These are phyloP conservation scores for Varecia variegata DNA, from an alignment of 2,797 vertebrate genomes.

Conservation along the genomic window DNA sequence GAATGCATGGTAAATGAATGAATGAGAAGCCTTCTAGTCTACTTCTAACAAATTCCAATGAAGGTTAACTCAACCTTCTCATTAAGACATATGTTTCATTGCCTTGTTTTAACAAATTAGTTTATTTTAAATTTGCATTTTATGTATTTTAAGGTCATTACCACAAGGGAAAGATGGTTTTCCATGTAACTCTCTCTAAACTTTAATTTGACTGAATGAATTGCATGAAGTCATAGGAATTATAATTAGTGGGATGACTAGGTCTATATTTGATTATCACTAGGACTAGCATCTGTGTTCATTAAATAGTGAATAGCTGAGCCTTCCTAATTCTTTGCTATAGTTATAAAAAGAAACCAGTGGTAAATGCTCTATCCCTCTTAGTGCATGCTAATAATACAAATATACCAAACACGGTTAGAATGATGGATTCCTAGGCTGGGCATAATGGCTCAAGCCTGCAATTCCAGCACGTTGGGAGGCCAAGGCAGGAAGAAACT, in stretches of 20 bases:
- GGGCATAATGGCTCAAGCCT: neutral
- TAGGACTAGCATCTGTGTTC: neutral
- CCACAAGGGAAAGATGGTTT: neutral
- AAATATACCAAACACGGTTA: neutral
- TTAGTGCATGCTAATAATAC: neutral
- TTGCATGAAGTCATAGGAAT: neutral
- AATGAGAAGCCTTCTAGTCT: neutral
- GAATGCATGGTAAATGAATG: neutral
- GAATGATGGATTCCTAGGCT: neutral
- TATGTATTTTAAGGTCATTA: conserved; percentile 14
- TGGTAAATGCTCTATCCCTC: neutral
- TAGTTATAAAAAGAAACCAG: neutral
- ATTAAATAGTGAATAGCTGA: neutral
- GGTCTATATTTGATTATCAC: neutral
- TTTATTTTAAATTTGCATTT: conserved; percentile 15
- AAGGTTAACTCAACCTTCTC: neutral
- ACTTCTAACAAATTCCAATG: neutral
- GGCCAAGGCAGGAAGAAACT: neutral
- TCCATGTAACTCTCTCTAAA: neutral
- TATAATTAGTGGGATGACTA: neutral
- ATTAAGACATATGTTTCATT: neutral
- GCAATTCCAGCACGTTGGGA: neutral
- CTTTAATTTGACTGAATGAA: conserved; percentile 23
- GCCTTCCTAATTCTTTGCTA: neutral
- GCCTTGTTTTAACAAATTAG: conserved; percentile 20